Base-by-base conservation (phyloP, 2,888 invertebrate species). In the Drosophila mercatorum region DNA sequence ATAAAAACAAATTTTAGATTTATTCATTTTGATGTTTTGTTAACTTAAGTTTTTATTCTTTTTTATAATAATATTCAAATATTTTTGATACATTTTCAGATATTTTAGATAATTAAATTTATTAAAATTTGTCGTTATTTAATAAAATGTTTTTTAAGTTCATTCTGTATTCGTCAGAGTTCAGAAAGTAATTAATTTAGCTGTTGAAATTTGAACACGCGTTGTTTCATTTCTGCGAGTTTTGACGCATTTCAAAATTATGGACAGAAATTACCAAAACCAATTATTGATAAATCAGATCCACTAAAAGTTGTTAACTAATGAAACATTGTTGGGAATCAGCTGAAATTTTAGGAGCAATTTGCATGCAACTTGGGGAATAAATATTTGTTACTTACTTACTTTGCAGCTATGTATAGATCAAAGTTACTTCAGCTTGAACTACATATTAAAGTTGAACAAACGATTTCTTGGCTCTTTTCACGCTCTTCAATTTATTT, bases 271-370 rank as follows among this genome's bases (percentile, higher is more conserved):
- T 64, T 66, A 49, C 46, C 55, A 26, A 71, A 65, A 62, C 17
- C 62, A 78, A 68, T 70, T 69, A 70, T 75, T 69, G 75, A 75
- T 72, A 75, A 83, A 83, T 86, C 64, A 66, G 36, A 12, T 52
- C 44, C 46, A 56, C 38, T 36, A 5, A n/a, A 36, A 47, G 31
- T 52, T 49, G 55, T 34, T 34, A 8, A 38, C 31, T 17, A 28
- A 40, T 22, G 34, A 17, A 44, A 69, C 10, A 43, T 11, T 51
- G 44, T 47, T 55, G 12, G 53, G 26, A 17, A 26, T 55, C 26
- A n/a, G 14, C 7, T 40, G 2, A 49, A 61, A 46, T 63, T 60
- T 22, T 8, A 66, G 64, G 41, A 38, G 52, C 56, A 59, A 74
- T 82, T 80, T 59, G 51, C 41, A 72, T 74, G 72, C 22, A 22